phyloP scores from a whole-genome alignment of 2,113 vertebrate species.

The Lagopus muta region DNA sequence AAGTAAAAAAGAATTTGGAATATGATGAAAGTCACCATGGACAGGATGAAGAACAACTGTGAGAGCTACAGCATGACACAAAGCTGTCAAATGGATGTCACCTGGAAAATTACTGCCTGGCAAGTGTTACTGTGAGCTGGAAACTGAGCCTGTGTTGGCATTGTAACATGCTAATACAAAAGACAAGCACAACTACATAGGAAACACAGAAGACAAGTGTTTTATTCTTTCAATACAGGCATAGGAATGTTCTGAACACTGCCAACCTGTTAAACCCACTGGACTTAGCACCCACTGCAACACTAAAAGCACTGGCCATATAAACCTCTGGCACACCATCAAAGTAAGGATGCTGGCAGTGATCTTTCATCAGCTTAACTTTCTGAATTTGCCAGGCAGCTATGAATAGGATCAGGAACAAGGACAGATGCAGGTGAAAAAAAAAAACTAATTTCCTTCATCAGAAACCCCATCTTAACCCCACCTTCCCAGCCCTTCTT shows the following conservation, averaged over 20 bases:
- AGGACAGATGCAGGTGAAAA: not conserved
- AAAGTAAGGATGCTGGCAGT: not conserved
- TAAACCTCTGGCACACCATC: not conserved
- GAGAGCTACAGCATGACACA: not conserved
- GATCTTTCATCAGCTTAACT: not conserved
- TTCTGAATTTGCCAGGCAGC: not conserved
- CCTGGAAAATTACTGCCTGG: slow-evolving; percentile 1
- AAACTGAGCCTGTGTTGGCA: not conserved
- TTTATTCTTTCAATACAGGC: not conserved
- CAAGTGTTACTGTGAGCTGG: not conserved
- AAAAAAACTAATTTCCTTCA: not conserved
- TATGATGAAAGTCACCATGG: not conserved
- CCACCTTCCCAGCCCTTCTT: not conserved
- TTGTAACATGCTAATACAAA: not conserved
- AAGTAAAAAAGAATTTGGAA: not conserved
- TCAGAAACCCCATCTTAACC: not conserved
- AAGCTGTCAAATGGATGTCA: not conserved
- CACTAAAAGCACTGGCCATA: not conserved
- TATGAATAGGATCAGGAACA: not conserved
- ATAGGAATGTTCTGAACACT: not conserved
- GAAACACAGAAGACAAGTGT: not conserved
- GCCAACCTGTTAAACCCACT: not conserved
- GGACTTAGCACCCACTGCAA: not conserved
- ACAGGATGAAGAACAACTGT: not conserved
- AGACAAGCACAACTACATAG: not conserved